Conservation (phyloP, 2,888 invertebrate species). For the Epsilonema sp. region DNA sequence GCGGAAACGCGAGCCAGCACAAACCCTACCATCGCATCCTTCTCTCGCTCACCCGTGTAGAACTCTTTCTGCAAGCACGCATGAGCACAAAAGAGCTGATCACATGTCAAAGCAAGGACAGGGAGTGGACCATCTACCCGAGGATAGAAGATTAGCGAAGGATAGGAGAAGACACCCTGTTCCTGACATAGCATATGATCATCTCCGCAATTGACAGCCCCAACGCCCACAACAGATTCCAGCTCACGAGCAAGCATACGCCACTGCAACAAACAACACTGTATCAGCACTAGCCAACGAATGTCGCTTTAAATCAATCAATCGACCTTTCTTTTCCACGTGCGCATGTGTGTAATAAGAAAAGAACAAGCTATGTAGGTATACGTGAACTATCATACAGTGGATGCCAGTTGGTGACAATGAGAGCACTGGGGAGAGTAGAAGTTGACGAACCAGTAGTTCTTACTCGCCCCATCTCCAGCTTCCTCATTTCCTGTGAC, state of each 20-base stretch:
- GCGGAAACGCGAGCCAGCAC: conserved; percentile 40
- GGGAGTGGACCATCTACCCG: conserved; percentile 30
- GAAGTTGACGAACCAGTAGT: conserved; percentile 73
- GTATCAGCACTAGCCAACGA: neutral
- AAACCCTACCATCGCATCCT: conserved; percentile 42
- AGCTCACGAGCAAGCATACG: conserved; percentile 52
- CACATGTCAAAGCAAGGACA: neutral
- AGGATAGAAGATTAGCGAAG: conserved; percentile 50
- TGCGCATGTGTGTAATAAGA: neutral
- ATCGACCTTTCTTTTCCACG: neutral
- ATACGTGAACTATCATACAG: conserved; percentile 28
- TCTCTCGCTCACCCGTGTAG: conserved; percentile 41
- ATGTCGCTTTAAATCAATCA: no score
- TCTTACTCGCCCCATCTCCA: no score
- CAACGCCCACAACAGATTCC: conserved; percentile 56
- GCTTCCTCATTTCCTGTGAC: conserved; percentile 44
- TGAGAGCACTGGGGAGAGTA: conserved; percentile 68
- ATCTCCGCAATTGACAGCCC: conserved; percentile 69
- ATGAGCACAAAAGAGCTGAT: no score
- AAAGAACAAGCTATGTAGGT: neutral
- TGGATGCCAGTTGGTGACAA: conserved; percentile 58
- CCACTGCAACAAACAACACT: conserved; percentile 44
- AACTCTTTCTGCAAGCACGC: conserved; percentile 38
- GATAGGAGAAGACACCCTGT: conserved; percentile 52
- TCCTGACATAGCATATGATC: conserved; percentile 55